These are phyloP conservation scores for Microcebus griseorufus DNA, from an alignment of 2,113 vertebrate species.

Conservation along the genomic window DNA sequence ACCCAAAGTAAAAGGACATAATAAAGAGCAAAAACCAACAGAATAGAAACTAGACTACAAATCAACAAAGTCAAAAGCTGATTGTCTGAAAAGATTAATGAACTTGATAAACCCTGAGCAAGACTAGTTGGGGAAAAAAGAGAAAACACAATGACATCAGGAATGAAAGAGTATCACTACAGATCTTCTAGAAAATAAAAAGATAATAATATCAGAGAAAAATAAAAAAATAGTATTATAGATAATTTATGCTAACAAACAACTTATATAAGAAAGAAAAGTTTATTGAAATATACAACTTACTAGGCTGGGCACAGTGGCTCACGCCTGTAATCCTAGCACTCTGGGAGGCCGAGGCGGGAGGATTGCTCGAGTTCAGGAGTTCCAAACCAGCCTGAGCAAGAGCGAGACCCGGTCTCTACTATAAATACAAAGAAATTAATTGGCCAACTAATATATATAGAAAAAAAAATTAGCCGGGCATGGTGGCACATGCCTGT, in stretches of 20 bases:
- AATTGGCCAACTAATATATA: too few relatives aligned
- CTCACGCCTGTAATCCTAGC: too few relatives aligned
- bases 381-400: too few relatives aligned
- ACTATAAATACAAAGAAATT: too few relatives aligned
- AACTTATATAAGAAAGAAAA: neutral
- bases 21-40: neutral
- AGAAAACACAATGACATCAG: neutral
- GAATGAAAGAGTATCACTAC: neutral
- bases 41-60: neutral
- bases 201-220: neutral
- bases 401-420: too few relatives aligned
- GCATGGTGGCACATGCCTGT: too few relatives aligned
- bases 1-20: neutral
- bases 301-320: neutral
- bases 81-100: neutral
- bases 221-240: neutral
- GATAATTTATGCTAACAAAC: neutral
- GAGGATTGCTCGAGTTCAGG: too few relatives aligned
- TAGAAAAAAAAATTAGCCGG: too few relatives aligned
- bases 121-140: neutral
- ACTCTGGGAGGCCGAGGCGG: too few relatives aligned
- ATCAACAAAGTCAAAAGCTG: neutral
- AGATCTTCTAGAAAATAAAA: neutral
- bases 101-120: neutral
- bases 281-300: neutral